phyloP scores from a whole-genome alignment of 2,797 vertebrate species.

The Galaxias olidus region DNA sequence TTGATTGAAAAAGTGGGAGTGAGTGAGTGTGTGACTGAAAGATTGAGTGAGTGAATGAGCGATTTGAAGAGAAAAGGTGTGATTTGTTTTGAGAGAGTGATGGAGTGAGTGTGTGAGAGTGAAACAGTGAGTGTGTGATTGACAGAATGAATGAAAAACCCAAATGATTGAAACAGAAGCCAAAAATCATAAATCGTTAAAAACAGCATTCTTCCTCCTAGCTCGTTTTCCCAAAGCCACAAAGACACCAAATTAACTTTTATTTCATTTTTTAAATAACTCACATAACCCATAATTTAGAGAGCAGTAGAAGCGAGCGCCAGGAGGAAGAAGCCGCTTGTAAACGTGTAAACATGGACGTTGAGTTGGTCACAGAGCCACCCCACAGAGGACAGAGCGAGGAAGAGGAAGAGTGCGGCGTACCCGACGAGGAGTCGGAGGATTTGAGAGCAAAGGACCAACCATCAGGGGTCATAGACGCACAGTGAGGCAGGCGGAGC shows the following conservation, averaged over 20 bases:
- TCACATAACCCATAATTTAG: too few species aligned
- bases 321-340: slow-evolving; percentile 46
- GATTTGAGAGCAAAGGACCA: slow-evolving; percentile 99
- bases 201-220: slow-evolving; percentile 41
- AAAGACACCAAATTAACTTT: background rate
- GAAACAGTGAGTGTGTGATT: slow-evolving; percentile 2
- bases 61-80: too few species aligned
- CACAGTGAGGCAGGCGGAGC: slow-evolving; percentile 99
- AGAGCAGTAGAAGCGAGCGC: slow-evolving; percentile 36
- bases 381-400: slow-evolving; percentile 89
- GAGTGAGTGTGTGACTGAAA: slow-evolving; percentile 17
- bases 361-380: slow-evolving; percentile 77
- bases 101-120: background rate
- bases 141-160: slow-evolving; percentile 48
- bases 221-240: slow-evolving; percentile 58
- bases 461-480: slow-evolving; percentile 99
- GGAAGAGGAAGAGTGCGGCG: slow-evolving; percentile 81
- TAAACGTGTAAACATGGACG: slow-evolving; percentile 59
- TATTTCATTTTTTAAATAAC: too few species aligned
- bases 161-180: slow-evolving; percentile 42
- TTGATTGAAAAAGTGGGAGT: too few species aligned
- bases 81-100: background rate
- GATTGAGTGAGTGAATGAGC: too few species aligned
- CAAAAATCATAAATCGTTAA: slow-evolving; percentile 43
- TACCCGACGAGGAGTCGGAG: slow-evolving; percentile 99